phyloP scores from a whole-genome alignment of 2,113 vertebrate genomes.

The Tachycineta bicolor region DNA sequence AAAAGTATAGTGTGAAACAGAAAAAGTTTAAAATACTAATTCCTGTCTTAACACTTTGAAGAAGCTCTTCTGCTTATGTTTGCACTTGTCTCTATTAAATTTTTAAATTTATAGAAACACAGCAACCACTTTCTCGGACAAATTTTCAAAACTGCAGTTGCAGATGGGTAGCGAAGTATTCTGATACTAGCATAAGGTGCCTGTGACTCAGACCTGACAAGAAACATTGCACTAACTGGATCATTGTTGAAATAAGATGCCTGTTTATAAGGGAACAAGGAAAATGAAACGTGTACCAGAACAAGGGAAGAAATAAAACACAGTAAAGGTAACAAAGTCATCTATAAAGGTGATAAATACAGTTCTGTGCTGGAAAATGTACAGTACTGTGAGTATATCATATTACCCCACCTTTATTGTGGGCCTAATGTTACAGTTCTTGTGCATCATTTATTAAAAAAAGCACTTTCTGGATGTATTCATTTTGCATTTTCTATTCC shows the following conservation, averaged over 20 bases:
- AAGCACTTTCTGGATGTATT: neutral
- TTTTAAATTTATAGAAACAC: neutral
- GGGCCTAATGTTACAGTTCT: neutral
- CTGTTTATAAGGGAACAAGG: neutral
- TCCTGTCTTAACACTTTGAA: neutral
- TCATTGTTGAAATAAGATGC: neutral
- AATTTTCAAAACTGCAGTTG: neutral
- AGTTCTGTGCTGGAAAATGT: neutral
- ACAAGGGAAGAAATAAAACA: neutral
- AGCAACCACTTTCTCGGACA: neutral
- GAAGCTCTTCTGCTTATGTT: neutral
- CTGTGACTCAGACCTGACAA: neutral
- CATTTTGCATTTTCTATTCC: neutral
- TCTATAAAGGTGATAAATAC: neutral
- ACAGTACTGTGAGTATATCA: neutral
- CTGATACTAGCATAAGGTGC: neutral
- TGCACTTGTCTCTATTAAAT: neutral
- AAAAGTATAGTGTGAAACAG: neutral
- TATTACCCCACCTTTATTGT: neutral
- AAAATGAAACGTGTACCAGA: neutral
- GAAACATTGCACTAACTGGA: neutral
- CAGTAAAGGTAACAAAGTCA: neutral
- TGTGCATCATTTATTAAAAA: neutral
- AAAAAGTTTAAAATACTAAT: neutral
- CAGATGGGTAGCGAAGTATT: neutral